These are phyloP conservation scores for Cyprinodon diabolis DNA, from an alignment of 2,797 vertebrate species.

Conservation along the genomic window DNA sequence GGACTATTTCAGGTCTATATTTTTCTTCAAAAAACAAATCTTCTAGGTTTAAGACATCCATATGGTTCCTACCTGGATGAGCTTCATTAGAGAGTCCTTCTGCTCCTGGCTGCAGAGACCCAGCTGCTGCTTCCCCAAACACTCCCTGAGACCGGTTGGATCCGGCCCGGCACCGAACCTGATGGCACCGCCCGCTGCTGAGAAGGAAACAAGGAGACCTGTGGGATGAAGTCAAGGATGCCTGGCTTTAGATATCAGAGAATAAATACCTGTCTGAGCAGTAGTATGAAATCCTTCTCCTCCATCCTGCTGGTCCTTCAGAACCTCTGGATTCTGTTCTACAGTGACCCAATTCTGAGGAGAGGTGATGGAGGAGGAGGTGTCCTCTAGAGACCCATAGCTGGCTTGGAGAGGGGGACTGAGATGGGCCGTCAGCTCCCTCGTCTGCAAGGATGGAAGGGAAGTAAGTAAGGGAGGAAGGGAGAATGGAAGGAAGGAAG, in stretches of 20 bases:
- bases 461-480: too few species aligned
- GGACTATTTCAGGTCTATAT: too few species aligned
- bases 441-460: constrained; percentile 66
- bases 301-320: constrained; percentile 7
- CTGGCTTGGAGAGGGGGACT: constrained; percentile 40
- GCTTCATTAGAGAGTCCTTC: constrained; percentile 82
- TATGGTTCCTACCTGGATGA: constrained; percentile 83
- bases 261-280: constrained; percentile 19
- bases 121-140: constrained; percentile 65
- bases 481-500: too few species aligned
- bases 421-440: constrained; percentile 70
- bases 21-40: too few species aligned
- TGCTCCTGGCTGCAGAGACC: constrained; percentile 39
- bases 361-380: constrained; percentile 30
- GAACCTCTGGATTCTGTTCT: constrained; percentile 1
- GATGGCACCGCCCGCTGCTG: constrained; percentile 6
- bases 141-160: constrained; percentile 47
- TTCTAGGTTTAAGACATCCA: too few species aligned
- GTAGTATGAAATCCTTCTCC: neutral
- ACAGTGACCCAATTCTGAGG: constrained; percentile 16
- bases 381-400: constrained; percentile 47
- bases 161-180: constrained; percentile 22
- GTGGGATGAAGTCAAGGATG: neutral
- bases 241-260: neutral
- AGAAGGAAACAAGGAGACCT: constrained; percentile 3